A percentile compares a stretch with the other conserved stretches of the same genome.
Evolutionary conservation across 2,888 invertebrate genomes (phyloP).

Genomic region (Cenopis cana): DNA sequence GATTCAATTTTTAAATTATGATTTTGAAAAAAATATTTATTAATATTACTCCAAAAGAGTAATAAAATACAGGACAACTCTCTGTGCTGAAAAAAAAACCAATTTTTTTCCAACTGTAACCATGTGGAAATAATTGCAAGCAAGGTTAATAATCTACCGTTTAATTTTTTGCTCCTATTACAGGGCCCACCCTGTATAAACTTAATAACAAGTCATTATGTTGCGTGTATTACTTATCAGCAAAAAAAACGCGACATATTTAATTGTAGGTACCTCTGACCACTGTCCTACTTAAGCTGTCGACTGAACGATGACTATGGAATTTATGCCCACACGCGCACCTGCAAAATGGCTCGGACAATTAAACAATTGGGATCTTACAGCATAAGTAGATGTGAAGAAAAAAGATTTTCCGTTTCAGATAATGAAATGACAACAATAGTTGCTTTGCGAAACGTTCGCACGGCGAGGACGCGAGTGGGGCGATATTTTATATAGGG

Average conservation of each 20-base stretch:
- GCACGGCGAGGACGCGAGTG: constrained; percentile 76
- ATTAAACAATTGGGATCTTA: constrained; percentile 82
- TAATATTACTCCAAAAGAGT: no score
- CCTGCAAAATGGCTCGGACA: constrained; percentile 70
- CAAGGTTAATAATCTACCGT: no score
- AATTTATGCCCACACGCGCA: constrained; percentile 64
- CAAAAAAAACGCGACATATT: background rate
- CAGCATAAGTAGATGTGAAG: constrained; percentile 70
- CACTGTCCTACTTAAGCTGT: constrained; percentile 16
- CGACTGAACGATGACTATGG: constrained; percentile 43
- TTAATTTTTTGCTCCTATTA: no score
- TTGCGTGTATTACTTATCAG: no score
- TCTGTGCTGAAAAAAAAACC: no score
- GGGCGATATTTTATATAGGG: constrained; percentile 84
- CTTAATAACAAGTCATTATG: background rate
- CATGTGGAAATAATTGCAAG: no score
- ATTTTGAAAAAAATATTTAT: no score
- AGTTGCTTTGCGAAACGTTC: constrained; percentile 76
- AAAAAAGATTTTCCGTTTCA: constrained; percentile 85
- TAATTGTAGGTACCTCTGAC: constrained; percentile 4
- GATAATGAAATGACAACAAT: constrained; percentile 85
- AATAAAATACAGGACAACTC: no score
- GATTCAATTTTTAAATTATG: no score
- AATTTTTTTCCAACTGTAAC: no score
- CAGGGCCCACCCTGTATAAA: no score